phyloP scores from a whole-genome alignment of 92 coral and sea anemone species.

The Phenganax subtilis region DNA sequence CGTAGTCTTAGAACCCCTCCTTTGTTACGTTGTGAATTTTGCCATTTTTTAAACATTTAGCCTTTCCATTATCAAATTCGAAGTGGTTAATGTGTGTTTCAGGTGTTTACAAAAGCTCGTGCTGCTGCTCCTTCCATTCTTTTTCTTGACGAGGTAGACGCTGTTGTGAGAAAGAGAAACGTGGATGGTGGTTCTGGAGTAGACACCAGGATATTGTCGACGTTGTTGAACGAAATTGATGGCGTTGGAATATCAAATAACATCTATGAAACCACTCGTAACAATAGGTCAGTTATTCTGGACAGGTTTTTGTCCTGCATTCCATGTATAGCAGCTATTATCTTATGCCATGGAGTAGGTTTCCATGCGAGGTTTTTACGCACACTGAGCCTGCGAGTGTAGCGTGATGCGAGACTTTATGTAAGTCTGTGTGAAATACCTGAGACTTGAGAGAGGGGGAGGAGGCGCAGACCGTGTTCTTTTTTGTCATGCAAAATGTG shows the following conservation, averaged over 20 bases:
- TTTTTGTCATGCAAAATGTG: too few species aligned
- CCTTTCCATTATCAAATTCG: background rate
- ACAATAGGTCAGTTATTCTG: background rate
- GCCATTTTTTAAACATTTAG: background rate
- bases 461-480: too few species aligned
- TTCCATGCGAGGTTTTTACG: too few species aligned
- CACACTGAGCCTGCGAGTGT: too few species aligned
- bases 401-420: too few species aligned
- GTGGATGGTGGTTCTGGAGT: conserved; percentile 57
- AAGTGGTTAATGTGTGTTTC: background rate
- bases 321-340: too few species aligned
- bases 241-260: conserved; percentile 89
- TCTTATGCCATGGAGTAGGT: too few species aligned
- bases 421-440: too few species aligned
- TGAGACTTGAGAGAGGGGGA: too few species aligned
- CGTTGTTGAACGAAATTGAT: conserved; percentile 94
- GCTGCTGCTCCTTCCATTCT: conserved; percentile 83
- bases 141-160: conserved; percentile 90
- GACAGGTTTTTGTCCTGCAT: too few species aligned
- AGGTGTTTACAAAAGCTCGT: conserved; percentile 92
- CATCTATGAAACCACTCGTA: conserved; percentile 56
- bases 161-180: conserved; percentile 76
- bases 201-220: conserved; percentile 72
- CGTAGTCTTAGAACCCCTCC: too few species aligned
- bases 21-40: too few species aligned